phyloP scores from a whole-genome alignment of 1,140 invertebrate genomes.

The Pogonomyrmex californicus region DNA sequence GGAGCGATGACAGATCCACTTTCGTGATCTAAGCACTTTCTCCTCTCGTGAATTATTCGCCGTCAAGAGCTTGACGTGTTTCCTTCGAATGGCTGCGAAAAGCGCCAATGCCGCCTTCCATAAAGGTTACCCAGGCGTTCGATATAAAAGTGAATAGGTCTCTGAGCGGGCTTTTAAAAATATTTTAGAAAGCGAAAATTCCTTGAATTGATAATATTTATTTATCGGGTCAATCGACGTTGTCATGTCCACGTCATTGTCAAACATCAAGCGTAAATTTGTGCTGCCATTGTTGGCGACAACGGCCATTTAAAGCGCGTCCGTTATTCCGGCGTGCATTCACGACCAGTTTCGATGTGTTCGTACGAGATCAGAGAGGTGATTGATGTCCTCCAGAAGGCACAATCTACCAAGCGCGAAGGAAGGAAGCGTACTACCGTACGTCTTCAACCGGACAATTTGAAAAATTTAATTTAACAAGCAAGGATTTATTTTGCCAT shows the following conservation, averaged over 20 bases:
- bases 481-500: slow-evolving; percentile 33
- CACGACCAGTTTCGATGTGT: slow-evolving; percentile 35
- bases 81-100: slow-evolving; percentile 14
- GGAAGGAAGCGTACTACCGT: slow-evolving; percentile 24
- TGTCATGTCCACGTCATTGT: background rate
- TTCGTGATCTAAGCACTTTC: slow-evolving; percentile 60
- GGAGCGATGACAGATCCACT: slow-evolving; percentile 55
- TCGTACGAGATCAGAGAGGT: slow-evolving; percentile 54
- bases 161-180: background rate
- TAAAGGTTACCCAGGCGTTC: slow-evolving; percentile 25
- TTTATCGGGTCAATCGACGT: slow-evolving; percentile 6
- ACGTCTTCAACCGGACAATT: slow-evolving; percentile 24
- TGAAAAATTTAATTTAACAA: slow-evolving; percentile 32
- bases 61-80: slow-evolving; percentile 20
- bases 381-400: slow-evolving; percentile 67
- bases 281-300: slow-evolving; percentile 39
- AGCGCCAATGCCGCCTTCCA: background rate
- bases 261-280: slow-evolving; percentile 24
- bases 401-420: slow-evolving; percentile 59
- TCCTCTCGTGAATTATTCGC: slow-evolving; percentile 57
- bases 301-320: slow-evolving; percentile 48
- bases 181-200: slow-evolving; percentile 12
- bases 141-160: background rate
- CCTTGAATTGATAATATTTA: slow-evolving; percentile 18
- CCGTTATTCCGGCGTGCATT: slow-evolving; percentile 42